Conservation (phyloP, 2,113 vertebrate genomes). For the Arenaria interpres region DNA sequence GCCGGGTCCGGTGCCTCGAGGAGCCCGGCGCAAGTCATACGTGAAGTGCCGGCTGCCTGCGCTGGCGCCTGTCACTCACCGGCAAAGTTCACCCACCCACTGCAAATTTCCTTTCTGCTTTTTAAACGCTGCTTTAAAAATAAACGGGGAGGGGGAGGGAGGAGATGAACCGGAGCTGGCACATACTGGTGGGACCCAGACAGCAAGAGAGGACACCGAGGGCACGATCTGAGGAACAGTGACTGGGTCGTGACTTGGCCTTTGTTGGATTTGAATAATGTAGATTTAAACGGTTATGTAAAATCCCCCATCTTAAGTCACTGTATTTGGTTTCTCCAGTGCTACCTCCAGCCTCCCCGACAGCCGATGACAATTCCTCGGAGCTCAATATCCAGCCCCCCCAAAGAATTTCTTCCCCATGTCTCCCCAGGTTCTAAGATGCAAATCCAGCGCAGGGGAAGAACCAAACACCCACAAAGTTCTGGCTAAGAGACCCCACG, state of each 20-base stretch:
- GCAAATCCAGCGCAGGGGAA: not conserved
- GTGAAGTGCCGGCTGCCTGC: not conserved
- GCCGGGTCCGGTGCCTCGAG: not conserved
- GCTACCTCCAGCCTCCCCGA: not conserved
- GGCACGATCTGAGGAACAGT: not conserved
- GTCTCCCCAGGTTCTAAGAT: not conserved
- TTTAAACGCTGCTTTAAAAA: constrained; percentile 42
- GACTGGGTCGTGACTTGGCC: constrained; percentile 27
- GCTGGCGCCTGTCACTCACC: not conserved
- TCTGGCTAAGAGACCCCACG: not conserved
- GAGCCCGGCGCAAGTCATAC: not conserved
- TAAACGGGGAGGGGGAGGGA: not conserved
- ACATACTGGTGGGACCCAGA: not conserved
- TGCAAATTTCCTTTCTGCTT: constrained; percentile 55
- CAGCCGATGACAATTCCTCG: not conserved
- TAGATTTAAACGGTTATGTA: constrained; percentile 37
- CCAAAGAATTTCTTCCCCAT: not conserved
- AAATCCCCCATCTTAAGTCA: not conserved
- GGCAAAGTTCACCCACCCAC: constrained; percentile 61
- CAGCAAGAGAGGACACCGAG: not conserved
- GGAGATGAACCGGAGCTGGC: not conserved
- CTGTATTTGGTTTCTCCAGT: not conserved
- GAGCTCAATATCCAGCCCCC: not conserved
- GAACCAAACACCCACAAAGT: not conserved
- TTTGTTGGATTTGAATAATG: constrained; percentile 49